A percentile compares a stretch with the other conserved stretches of the same genome.
Evolutionary conservation across 2,797 vertebrate species (phyloP).

Genomic region (Sebastolobus alascanus): DNA sequence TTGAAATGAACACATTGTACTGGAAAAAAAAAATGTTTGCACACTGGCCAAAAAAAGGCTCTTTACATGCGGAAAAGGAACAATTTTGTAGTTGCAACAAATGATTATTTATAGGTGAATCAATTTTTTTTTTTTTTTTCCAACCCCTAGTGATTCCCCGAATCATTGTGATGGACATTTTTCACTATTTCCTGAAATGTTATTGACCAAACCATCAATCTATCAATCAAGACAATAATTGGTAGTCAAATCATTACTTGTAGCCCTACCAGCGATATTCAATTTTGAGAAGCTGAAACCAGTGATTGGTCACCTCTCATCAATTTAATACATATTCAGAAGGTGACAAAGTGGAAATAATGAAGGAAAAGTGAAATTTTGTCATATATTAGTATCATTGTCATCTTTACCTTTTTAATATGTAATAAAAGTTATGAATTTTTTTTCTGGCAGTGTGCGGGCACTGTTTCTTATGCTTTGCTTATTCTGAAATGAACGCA

Average conservation of each 20-base stretch:
- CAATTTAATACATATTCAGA: neutral
- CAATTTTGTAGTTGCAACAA: neutral
- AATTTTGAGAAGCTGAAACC: neutral
- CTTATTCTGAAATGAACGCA: neutral
- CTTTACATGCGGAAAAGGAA: neutral
- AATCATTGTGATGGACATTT: neutral
- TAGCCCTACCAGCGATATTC: neutral
- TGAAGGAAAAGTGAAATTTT: neutral
- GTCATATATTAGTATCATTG: neutral
- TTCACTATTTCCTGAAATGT: neutral
- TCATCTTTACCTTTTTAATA: neutral
- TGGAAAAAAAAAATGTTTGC: neutral
- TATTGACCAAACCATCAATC: neutral
- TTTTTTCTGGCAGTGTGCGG: neutral
- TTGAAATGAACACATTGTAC: neutral
- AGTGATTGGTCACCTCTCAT: neutral
- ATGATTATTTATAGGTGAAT: too few species aligned
- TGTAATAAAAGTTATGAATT: neutral
- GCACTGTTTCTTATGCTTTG: neutral
- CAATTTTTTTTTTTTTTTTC: too few species aligned
- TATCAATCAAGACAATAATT: neutral
- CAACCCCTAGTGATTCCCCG: too few species aligned
- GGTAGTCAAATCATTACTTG: neutral
- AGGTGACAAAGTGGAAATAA: neutral
- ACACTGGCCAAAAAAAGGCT: too few species aligned